A percentile compares a stretch with the other conserved stretches of the same genome.
Conservation (phyloP, 2,888 invertebrate species). For the Bellardia pandia region DNA sequence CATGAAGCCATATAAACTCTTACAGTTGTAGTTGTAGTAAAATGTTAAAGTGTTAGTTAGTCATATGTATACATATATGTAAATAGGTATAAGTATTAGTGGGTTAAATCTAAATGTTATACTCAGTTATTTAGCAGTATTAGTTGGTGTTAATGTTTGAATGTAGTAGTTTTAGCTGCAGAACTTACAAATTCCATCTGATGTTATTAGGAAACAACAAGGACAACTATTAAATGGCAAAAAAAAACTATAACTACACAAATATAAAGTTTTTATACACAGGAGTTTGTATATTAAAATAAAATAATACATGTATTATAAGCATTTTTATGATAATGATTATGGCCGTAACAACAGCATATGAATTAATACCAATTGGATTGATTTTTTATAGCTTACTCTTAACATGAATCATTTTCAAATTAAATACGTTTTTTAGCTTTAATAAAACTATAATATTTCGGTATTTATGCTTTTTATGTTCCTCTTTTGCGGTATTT, state of each 20-base stretch:
- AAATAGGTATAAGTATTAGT: conserved; percentile 33
- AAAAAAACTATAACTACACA: conserved; percentile 1
- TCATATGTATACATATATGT: neutral
- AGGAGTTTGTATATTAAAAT: conserved; percentile 21
- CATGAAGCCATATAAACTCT: neutral
- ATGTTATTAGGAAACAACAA: conserved; percentile 42
- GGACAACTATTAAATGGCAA: conserved; percentile 19
- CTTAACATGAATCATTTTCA: conserved; percentile 25
- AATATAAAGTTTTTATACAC: neutral
- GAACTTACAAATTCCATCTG: conserved; percentile 31
- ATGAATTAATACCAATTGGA: conserved; percentile 2
- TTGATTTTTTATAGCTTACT: neutral
- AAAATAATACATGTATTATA: conserved; percentile 18
- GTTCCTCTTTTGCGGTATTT: conserved; percentile 26
- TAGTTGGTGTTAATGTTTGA: neutral
- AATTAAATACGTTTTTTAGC: conserved; percentile 10
- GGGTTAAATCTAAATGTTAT: conserved; percentile 60
- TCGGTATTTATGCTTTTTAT: conserved; percentile 21
- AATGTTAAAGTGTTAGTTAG: neutral
- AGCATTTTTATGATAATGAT: conserved; percentile 32
- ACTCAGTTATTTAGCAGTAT: conserved; percentile 9
- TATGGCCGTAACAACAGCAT: neutral
- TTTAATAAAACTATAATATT: neutral
- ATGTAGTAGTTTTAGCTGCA: conserved; percentile 21
- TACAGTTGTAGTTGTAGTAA: neutral